These are phyloP conservation scores for Epinephelus moara DNA, from an alignment of 2,113 vertebrate species.

Conservation along the genomic window DNA sequence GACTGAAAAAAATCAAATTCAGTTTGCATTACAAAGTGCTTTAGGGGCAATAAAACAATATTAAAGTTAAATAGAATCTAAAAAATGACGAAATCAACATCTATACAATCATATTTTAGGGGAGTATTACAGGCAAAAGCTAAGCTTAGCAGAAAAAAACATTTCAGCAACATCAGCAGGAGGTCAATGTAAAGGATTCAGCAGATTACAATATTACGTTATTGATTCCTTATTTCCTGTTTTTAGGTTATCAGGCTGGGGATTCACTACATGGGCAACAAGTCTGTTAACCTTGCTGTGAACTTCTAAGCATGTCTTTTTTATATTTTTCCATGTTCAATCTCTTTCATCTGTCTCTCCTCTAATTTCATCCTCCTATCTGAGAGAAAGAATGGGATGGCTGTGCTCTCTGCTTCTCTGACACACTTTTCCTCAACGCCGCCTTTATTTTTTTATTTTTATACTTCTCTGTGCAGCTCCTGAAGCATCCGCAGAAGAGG, in stretches of 20 bases:
- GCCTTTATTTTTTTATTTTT: slow-evolving; percentile 44
- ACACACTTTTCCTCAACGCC: slow-evolving; percentile 70
- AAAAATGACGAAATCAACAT: neutral
- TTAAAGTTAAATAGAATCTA: neutral
- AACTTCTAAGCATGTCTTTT: slow-evolving; percentile 11
- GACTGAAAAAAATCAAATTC: neutral
- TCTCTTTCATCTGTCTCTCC: neutral
- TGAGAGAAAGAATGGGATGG: slow-evolving; percentile 1
- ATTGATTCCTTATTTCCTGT: neutral
- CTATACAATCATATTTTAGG: neutral
- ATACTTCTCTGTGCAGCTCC: slow-evolving; percentile 35
- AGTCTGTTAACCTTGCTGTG: neutral
- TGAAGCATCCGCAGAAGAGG: slow-evolving; percentile 68
- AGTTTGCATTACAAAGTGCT: neutral
- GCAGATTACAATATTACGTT: neutral
- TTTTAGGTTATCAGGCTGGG: neutral
- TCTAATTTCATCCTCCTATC: slow-evolving; percentile 11
- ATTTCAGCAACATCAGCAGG: neutral
- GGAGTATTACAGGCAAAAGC: neutral
- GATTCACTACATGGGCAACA: neutral
- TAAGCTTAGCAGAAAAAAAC: neutral
- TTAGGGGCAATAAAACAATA: neutral
- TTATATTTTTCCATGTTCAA: slow-evolving; percentile 1
- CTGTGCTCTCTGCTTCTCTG: slow-evolving; percentile 63
- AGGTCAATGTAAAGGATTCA: neutral